Percentiles rank a stretch among this genome's conserved stretches.
Conservation (phyloP, 2,888 invertebrate genomes). For the Eueremaeus valkanovi region DNA sequence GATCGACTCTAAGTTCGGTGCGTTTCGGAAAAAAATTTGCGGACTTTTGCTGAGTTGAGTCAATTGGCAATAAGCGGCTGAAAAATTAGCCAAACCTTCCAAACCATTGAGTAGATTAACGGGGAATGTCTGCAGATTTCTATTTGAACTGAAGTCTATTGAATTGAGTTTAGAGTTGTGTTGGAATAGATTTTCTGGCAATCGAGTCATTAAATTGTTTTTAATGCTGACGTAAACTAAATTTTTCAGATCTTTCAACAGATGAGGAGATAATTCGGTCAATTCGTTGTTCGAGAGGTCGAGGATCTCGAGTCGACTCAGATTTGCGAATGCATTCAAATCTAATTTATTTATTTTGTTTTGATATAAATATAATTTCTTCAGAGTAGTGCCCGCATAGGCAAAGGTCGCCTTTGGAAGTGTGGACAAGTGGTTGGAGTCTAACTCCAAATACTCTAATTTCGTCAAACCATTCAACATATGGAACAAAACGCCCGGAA, state of each 20-base stretch:
- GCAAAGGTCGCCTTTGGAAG: conserved; percentile 17
- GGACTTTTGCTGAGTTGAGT: conserved; percentile 28
- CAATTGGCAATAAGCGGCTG: conserved; percentile 33
- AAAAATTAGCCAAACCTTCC: conserved; percentile 54
- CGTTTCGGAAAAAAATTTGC: conserved; percentile 36
- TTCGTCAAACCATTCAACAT: conserved; percentile 39
- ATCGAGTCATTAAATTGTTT: conserved; percentile 48
- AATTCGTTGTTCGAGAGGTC: conserved; percentile 77
- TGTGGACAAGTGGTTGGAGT: conserved; percentile 31
- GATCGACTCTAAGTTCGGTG: conserved; percentile 37
- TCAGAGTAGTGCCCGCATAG: conserved; percentile 35
- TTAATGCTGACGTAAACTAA: conserved; percentile 41
- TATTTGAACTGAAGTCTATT: conserved; percentile 41
- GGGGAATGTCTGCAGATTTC: conserved; percentile 56
- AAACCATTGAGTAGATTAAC: conserved; percentile 66
- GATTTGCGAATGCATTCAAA: conserved; percentile 63
- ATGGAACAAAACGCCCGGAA: conserved; percentile 32
- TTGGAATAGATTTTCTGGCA: conserved; percentile 54
- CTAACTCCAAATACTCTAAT: conserved; percentile 39
- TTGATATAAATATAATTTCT: conserved; percentile 51
- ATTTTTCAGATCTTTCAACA: conserved; percentile 40
- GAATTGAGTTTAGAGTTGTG: conserved; percentile 28
- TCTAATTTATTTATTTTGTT: conserved; percentile 71
- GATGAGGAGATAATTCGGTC: conserved; percentile 39
- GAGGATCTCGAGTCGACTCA: conserved; percentile 69